These are phyloP conservation scores for Nycteola revayana DNA, from an alignment of 2,888 invertebrate genomes.

Conservation along the genomic window DNA sequence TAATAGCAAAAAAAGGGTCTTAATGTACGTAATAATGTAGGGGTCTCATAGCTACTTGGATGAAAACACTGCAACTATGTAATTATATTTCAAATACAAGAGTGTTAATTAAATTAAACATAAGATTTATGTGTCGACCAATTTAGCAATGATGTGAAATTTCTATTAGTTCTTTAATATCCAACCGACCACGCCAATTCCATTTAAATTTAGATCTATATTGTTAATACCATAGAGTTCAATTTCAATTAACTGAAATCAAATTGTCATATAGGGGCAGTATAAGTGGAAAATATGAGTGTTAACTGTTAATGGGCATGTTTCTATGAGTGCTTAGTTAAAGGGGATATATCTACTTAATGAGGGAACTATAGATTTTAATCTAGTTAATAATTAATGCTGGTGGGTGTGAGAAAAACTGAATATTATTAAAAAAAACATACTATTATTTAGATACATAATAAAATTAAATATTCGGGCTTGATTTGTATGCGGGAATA, in stretches of 20 bases:
- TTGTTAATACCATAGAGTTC: too few species aligned
- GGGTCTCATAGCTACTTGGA: too few species aligned
- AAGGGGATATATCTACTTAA: conserved; percentile 26
- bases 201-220: too few species aligned
- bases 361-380: conserved; percentile 26
- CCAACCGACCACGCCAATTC: too few species aligned
- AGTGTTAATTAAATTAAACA: conserved; percentile 79
- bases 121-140: conserved; percentile 73
- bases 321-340: conserved; percentile 33
- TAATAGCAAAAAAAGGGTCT: too few species aligned
- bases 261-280: conserved; percentile 55
- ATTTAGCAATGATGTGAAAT: conserved; percentile 77
- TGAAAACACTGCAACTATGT: too few species aligned
- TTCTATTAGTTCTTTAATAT: conserved; percentile 35
- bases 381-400: conserved; percentile 12
- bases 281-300: conserved; percentile 54
- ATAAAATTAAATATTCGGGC: too few species aligned
- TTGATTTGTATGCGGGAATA: too few species aligned
- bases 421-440: too few species aligned
- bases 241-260: too few species aligned
- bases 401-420: conserved; percentile 8
- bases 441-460: too few species aligned
- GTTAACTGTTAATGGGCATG: conserved; percentile 32
- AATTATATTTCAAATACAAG: conserved; percentile 58
- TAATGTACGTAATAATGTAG: too few species aligned